These are phyloP conservation scores for Pristionchus fissidentatus DNA, from an alignment of 2,888 invertebrate species.

Conservation along the genomic window DNA sequence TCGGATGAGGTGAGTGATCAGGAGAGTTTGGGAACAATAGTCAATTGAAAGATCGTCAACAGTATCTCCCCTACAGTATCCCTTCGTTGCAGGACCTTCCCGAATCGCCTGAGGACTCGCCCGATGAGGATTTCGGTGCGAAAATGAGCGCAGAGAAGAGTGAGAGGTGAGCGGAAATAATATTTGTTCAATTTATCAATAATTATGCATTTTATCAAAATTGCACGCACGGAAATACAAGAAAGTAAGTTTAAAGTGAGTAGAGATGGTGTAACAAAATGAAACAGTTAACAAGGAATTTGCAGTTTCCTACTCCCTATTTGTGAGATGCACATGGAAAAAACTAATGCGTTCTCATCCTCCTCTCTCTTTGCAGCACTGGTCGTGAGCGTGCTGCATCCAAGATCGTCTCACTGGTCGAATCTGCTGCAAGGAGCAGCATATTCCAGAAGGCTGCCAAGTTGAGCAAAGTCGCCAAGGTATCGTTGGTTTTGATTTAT, in stretches of 20 bases:
- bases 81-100: constrained; percentile 66
- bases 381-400: constrained; percentile 61
- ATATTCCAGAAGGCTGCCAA: constrained; percentile 91
- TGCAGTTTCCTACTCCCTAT: too few species aligned
- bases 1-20: constrained; percentile 20
- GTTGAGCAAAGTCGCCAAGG: constrained; percentile 66
- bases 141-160: constrained; percentile 56
- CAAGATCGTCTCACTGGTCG: constrained; percentile 87
- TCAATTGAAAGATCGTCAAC: constrained; percentile 24
- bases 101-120: constrained; percentile 71
- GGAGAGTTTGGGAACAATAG: not conserved
- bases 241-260: too few species aligned
- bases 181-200: not conserved
- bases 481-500: constrained; percentile 37
- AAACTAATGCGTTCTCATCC: too few species aligned
- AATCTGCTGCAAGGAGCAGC: constrained; percentile 87
- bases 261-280: too few species aligned
- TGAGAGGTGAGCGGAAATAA: not conserved
- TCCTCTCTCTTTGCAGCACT: constrained; percentile 51
- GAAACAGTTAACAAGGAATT: too few species aligned
- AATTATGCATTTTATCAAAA: too few species aligned
- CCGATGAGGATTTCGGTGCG: constrained; percentile 73
- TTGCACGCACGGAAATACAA: too few species aligned
- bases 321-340: too few species aligned
- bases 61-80: too few species aligned